Evolutionary conservation across 2,888 invertebrate genomes (phyloP).

Genomic region (Euclidia mi): DNA sequence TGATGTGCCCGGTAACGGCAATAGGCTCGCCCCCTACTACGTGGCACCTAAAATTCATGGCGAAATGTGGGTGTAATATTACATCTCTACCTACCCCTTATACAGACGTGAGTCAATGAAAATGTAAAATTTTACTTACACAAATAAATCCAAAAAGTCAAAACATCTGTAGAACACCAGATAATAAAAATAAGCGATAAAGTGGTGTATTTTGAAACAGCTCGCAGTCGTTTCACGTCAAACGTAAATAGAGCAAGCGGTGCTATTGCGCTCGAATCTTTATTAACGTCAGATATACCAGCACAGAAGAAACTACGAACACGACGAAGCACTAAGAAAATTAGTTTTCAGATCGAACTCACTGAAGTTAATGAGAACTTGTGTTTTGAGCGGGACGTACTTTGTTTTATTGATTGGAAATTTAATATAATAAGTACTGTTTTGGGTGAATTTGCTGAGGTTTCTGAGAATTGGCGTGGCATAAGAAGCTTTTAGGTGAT

Average conservation of each 20-base stretch:
- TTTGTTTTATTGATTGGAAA: not conserved
- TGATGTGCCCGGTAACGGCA: no score
- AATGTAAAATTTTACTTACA: no score
- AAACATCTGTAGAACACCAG: not conserved
- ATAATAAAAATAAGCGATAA: conserved; percentile 13
- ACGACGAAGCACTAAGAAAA: conserved; percentile 35
- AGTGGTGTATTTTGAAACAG: conserved; percentile 47
- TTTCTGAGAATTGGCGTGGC: no score
- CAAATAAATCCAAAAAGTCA: not conserved
- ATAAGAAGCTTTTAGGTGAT: no score
- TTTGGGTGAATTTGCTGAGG: no score
- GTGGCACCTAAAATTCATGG: no score
- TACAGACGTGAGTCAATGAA: no score
- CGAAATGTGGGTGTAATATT: no score
- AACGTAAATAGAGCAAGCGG: conserved; percentile 55
- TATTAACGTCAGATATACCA: conserved; percentile 47
- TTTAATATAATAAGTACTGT: no score
- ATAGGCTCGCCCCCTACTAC: no score
- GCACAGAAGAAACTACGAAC: conserved; percentile 21
- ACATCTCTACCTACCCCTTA: no score
- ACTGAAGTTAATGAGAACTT: conserved; percentile 23
- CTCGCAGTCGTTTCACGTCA: conserved; percentile 44
- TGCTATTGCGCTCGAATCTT: conserved; percentile 45
- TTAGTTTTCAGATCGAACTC: conserved; percentile 21
- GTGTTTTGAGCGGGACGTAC: conserved; percentile 7